Evolutionary conservation across 1,140 invertebrate genomes (phyloP).

Genomic region (Helicoverpa zea): DNA sequence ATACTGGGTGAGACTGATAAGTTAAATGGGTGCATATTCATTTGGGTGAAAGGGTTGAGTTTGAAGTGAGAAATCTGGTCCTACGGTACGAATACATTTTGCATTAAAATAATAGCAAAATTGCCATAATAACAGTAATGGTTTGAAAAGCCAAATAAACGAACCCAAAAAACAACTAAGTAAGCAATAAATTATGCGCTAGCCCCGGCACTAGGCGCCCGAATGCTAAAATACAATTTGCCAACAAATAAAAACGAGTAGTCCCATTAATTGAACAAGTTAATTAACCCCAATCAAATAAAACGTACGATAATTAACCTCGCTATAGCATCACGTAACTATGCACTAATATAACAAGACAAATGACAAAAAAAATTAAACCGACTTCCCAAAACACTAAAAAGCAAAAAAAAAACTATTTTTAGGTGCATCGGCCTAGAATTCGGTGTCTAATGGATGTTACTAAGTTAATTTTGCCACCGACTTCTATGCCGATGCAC

Average conservation of each 20-base stretch:
- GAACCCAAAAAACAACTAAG: neutral
- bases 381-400: no score
- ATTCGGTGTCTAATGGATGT: no score
- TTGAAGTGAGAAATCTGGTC: no score
- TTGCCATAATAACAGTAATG: neutral
- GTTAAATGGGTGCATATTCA: no score
- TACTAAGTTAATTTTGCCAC: no score
- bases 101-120: no score
- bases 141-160: neutral
- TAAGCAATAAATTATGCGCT: neutral
- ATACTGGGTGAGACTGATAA: neutral
- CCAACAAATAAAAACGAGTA: neutral
- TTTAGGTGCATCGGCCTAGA: no score
- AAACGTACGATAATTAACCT: slow-evolving; percentile 12
- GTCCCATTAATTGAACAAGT: slow-evolving; percentile 22
- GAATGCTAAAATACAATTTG: neutral
- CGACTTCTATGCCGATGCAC: no score
- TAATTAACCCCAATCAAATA: slow-evolving; percentile 29
- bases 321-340: neutral
- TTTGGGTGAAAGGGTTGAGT: no score
- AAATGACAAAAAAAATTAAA: no score
- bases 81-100: no score
- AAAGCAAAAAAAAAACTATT: no score
- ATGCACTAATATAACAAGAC: slow-evolving; percentile 1
- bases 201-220: neutral